Base-by-base conservation (phyloP, 2,888 invertebrate species). In the Lacanobia oleracea region DNA sequence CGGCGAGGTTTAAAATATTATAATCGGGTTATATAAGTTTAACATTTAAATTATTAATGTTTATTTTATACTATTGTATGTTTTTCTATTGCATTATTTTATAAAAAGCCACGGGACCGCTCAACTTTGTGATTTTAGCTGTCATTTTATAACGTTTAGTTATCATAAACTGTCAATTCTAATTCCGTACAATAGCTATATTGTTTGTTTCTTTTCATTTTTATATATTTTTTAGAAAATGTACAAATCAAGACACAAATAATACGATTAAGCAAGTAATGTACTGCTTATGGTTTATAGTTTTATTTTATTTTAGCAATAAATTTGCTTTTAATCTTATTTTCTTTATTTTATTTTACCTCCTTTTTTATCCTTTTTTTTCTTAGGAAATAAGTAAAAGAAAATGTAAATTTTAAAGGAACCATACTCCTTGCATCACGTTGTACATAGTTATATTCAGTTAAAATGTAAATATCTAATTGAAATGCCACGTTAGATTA, bases 291-390 rank as follows among this genome's bases (percentile, higher is more conserved):
- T 91, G 95, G 94, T 94, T 95, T 94, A 93, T 94, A 92, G 94
- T 94, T 89, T 92, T 94, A 94, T 95, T 95, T 94, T 95, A 93
- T 94, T 94, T 94, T 96, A 96, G 96, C 96, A 96, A 96, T 96
- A 96, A 96, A 95, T 92, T 96, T 96, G 95, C 95, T 95, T 96
- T 93, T 94, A 93, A 92, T 94, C 88, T 92, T 89, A 92, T 94
- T 95, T 95, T 82, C 73, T 91, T 94, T 91, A 91, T 94, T 94
- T 93, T 90, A 91, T 94, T 94, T 78, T 82, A 87, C 88, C 87
- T 88, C 90, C 87, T 88, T 88, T 72, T 90, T 87, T 33, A 78
- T 89, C 86, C 83, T 84, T 82, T 88, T 27, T 88, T 70, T 82
- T 88, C 71, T 81, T 91, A 92, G 90, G 79, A 81, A 16, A 74